Evolutionary conservation across 2,113 vertebrate genomes (phyloP).

Genomic region (Gnathonemus longibarbis): DNA sequence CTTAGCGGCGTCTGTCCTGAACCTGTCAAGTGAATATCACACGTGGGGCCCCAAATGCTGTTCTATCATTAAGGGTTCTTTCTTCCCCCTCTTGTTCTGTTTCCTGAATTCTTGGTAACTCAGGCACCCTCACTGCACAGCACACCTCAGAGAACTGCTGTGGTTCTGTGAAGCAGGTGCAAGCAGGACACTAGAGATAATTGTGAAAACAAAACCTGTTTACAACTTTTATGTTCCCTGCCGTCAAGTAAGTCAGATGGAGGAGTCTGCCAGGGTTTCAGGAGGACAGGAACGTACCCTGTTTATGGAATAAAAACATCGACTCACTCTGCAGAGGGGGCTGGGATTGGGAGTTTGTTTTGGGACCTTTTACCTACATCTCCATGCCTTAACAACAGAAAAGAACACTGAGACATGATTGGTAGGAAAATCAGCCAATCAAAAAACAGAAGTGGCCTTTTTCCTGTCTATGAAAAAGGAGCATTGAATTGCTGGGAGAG

Average conservation of each 20-base stretch:
- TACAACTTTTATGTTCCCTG: background rate
- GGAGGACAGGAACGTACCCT: background rate
- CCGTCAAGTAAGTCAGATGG: background rate
- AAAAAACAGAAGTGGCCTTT: conserved; percentile 9
- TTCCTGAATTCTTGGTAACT: background rate
- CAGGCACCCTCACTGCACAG: background rate
- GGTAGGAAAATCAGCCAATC: conserved; percentile 19
- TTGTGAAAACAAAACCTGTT: background rate
- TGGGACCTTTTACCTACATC: conserved; percentile 34
- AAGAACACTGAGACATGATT: conserved; percentile 18
- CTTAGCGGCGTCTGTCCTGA: background rate
- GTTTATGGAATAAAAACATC: conserved; percentile 16
- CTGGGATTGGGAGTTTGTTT: conserved; percentile 17
- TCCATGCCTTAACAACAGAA: conserved; percentile 23
- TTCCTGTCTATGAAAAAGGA: conserved; percentile 17
- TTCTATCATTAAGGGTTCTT: background rate
- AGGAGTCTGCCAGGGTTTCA: background rate
- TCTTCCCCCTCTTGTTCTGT: too few relatives aligned
- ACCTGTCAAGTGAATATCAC: background rate
- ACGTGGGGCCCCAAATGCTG: background rate
- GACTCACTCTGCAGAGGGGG: conserved; percentile 9
- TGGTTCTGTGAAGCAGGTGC: background rate
- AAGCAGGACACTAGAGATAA: background rate
- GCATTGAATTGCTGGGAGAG: conserved; percentile 8
- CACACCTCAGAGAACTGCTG: background rate